Conservation (phyloP, 2,797 vertebrate species). For the Muscicapa striata region DNA sequence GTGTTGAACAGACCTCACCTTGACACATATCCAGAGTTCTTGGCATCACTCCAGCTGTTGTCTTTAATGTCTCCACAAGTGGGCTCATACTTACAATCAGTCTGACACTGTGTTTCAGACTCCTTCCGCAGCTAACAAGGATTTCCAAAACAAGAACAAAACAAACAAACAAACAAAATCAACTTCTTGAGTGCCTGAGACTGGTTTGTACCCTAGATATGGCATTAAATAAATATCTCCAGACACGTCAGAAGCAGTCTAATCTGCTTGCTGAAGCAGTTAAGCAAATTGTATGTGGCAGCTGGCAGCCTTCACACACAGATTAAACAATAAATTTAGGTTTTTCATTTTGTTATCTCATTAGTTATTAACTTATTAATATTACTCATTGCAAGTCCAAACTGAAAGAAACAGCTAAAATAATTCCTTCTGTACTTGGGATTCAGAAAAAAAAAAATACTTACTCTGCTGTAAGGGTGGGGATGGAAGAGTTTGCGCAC, state of each 20-base stretch:
- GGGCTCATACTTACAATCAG: conserved; percentile 90
- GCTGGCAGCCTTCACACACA: conserved; percentile 14
- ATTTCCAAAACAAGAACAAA: conserved; percentile 29
- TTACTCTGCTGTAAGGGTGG: conserved; percentile 80
- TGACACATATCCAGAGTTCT: conserved; percentile 90
- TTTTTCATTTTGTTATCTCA: not conserved
- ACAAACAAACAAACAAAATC: not conserved
- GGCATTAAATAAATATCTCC: not conserved
- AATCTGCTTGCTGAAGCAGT: not conserved
- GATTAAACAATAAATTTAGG: not conserved
- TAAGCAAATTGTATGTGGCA: not conserved
- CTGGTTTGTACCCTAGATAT: not conserved
- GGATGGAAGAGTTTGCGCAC: conserved; percentile 96
- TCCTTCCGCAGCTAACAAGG: conserved; percentile 89
- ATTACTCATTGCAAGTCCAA: not conserved
- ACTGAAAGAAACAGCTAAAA: not conserved
- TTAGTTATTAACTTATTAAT: not conserved
- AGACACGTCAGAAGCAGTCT: not conserved
- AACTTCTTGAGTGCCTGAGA: not conserved
- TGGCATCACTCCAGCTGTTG: conserved; percentile 79
- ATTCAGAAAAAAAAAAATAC: not conserved
- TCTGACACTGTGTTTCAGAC: conserved; percentile 97
- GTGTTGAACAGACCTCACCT: conserved; percentile 78
- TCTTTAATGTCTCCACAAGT: conserved; percentile 81
- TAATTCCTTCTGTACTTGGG: not conserved